Percentiles rank a stretch among this genome's conserved stretches.
phyloP scores from a whole-genome alignment of 2,797 vertebrate genomes.

The Pseudotriccus pelzelni region DNA sequence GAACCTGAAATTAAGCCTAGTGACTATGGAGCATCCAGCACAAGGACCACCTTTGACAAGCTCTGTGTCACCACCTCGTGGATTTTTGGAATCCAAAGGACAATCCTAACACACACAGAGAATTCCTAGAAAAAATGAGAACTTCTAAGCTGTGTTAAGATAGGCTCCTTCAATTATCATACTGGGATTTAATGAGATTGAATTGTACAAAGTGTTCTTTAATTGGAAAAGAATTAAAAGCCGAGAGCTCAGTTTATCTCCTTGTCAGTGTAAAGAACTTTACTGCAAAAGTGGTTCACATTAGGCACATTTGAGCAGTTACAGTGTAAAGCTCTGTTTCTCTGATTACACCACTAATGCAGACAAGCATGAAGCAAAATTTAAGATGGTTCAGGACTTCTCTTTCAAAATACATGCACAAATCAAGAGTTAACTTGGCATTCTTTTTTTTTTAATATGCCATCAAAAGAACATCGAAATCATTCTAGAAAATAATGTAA shows the following conservation, averaged over 20 bases:
- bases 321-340: not conserved
- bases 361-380: not conserved
- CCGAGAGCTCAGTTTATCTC: not conserved
- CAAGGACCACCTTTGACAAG: not conserved
- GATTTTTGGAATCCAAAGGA: not conserved
- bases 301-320: not conserved
- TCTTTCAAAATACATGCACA: not conserved
- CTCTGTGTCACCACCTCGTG: not conserved
- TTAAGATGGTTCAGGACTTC: not conserved
- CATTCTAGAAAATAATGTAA: not conserved
- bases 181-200: not conserved
- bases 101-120: fast-evolving
- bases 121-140: not conserved
- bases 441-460: not conserved
- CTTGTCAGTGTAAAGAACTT: not conserved
- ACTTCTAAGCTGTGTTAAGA: not conserved
- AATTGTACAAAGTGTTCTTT: not conserved
- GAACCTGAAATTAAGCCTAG: not conserved
- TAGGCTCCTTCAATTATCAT: not conserved
- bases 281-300: not conserved
- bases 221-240: constrained; percentile 1
- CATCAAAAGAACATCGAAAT: not conserved
- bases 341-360: not conserved
- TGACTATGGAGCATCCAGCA: not conserved
- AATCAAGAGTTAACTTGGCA: not conserved